Base-by-base conservation (phyloP, 2,797 vertebrate genomes). In the Danio tinwini region DNA sequence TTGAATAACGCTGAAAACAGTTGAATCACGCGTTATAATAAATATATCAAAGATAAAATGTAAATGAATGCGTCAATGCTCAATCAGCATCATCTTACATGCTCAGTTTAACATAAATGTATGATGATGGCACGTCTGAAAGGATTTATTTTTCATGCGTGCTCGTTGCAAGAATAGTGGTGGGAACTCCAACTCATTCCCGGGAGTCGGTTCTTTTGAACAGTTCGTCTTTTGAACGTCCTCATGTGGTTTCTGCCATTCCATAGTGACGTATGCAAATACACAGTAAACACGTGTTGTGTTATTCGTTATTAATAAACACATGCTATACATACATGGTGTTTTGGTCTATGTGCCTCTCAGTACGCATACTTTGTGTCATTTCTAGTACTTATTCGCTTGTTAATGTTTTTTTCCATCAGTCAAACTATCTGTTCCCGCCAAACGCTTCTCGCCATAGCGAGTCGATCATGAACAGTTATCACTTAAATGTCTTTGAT, bases 191-290 rank as follows among this genome's bases (percentile, higher is more conserved):
- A 40, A 45, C 5, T 73, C 42, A n/a, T 59, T 45, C 52, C 7
- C 10, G 29, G 6, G 11, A 40, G 6, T 63, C 45, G 6, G 16
- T 75, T 75, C 45, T 63, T 75, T 40, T 40, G 58, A 62, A 75
- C 58, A 6, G 10, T 10, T 29, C 12, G 6, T 73, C 44, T 58
- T 40, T 16, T 8, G 14, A 4, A 17, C 6, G 12, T 65, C 5
- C 8, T 16, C 19, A 37, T 56, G 21, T 59, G 56, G 56, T 40
- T 72, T 45, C 2, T 29, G 14, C 1, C 14, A 2, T 73, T 1
- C 0, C n/a, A 64, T 29, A 29, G 29, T 29, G 29, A 29, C 29
- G 29, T 29, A 29, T 3, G 29, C 29, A 29, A 12, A 10, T 64
- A 6, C 37, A 6, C 16, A 67, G 10, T 19, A 19, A 17, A 17